phyloP scores from a whole-genome alignment of 2,797 vertebrate species.

The Neosilurus mollespiculum region DNA sequence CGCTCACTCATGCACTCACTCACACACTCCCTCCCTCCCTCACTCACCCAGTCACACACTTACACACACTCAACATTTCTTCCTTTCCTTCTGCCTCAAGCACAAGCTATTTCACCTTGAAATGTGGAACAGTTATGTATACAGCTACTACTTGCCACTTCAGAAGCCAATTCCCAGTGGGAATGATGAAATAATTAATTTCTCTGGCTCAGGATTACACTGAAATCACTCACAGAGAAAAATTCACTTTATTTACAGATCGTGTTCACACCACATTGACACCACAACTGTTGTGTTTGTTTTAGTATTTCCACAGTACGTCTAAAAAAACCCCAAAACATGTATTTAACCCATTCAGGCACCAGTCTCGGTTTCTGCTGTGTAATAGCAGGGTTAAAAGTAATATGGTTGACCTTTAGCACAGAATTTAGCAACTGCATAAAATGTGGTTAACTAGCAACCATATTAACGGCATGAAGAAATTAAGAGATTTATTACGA shows the following conservation, averaged over 20 bases:
- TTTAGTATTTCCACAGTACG: not conserved
- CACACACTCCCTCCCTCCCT: constrained; percentile 1
- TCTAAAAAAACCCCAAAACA: not conserved
- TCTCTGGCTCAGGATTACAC: not conserved
- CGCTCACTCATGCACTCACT: not conserved
- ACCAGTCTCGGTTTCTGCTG: not conserved
- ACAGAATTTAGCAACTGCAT: not conserved
- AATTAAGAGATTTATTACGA: not conserved
- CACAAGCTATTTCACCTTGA: not conserved
- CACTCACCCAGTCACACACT: not conserved
- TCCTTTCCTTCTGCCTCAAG: not conserved
- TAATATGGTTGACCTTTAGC: not conserved
- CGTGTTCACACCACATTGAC: not conserved
- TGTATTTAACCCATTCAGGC: not conserved
- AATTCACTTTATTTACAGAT: not conserved
- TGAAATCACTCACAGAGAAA: not conserved
- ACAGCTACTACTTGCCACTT: not conserved
- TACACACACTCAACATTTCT: not conserved
- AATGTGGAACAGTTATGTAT: not conserved
- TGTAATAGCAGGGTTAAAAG: not conserved
- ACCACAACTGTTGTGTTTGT: not conserved
- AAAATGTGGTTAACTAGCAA: not conserved
- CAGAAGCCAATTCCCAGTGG: not conserved
- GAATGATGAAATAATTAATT: not conserved
- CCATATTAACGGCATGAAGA: not conserved